Percentiles rank a stretch among this genome's conserved stretches.
These are phyloP conservation scores for Lytechinus pictus DNA, from an alignment of 35 echinoderm and acorn worm species.

Conservation along the genomic window DNA sequence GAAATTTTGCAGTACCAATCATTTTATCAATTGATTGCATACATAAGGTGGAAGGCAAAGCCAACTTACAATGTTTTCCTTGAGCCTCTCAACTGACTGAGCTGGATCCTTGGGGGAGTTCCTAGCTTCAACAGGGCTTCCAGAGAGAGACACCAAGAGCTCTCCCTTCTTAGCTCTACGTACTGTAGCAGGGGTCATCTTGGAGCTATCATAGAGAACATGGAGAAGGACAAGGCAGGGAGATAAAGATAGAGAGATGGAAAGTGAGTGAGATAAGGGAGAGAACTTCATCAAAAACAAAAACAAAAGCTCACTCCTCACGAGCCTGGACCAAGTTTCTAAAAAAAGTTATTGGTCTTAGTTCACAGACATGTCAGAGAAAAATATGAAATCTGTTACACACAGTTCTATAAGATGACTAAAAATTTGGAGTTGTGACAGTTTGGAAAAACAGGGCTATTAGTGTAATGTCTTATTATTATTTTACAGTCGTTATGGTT, in stretches of 20 bases:
- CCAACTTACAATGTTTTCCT: not conserved
- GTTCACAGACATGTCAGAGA: too few relatives aligned
- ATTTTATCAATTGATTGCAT: too few relatives aligned
- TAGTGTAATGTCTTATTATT: not conserved
- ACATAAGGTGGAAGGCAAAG: too few relatives aligned
- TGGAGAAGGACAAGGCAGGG: not conserved
- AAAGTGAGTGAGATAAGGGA: not conserved
- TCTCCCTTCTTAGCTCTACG: constrained; percentile 41
- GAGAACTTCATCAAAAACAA: not conserved
- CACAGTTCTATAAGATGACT: too few relatives aligned
- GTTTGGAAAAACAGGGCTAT: too few relatives aligned
- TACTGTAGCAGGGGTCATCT: constrained; percentile 30
- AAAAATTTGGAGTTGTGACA: too few relatives aligned
- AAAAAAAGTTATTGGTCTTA: too few relatives aligned
- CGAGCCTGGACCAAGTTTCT: too few relatives aligned
- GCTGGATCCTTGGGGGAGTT: not conserved
- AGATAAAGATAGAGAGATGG: not conserved
- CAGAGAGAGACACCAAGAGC: constrained; percentile 25
- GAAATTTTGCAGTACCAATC: too few relatives aligned
- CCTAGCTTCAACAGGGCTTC: constrained; percentile 32
- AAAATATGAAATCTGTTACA: too few relatives aligned
- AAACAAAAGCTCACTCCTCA: too few relatives aligned
- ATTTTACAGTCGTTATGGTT: too few relatives aligned
- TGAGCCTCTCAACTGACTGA: not conserved
- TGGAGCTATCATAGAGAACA: not conserved